A percentile compares a stretch with the other conserved stretches of the same genome.
phyloP scores from a whole-genome alignment of 2,113 vertebrate genomes.

The Pachycephala philippinensis region DNA sequence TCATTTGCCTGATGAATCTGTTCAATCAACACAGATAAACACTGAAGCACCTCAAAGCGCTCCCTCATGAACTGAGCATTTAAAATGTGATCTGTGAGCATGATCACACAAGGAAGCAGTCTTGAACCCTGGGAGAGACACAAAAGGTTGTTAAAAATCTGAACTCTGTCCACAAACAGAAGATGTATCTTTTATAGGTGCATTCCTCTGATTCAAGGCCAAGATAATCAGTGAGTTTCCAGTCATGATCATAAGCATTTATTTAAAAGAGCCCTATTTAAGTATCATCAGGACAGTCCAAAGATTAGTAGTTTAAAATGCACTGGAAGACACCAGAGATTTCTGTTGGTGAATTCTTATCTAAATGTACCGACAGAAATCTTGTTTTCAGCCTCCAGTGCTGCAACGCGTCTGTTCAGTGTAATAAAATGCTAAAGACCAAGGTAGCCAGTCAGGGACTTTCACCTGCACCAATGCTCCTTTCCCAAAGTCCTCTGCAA shows the following conservation, averaged over 20 bases:
- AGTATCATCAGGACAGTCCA: neutral
- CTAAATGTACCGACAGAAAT: neutral
- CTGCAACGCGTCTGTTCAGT: neutral
- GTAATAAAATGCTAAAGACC: slow-evolving; percentile 16
- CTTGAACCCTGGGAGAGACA: neutral
- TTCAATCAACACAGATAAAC: neutral
- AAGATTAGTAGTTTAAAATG: slow-evolving; percentile 25
- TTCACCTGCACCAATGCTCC: neutral
- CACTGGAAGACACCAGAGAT: neutral
- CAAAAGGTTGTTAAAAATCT: neutral
- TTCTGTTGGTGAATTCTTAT: slow-evolving; percentile 16
- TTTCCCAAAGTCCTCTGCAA: neutral
- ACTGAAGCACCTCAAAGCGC: neutral
- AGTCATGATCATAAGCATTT: neutral
- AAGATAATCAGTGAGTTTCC: neutral
- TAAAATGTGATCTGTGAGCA: neutral
- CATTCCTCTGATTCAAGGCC: neutral
- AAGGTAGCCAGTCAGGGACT: neutral
- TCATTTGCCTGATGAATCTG: neutral
- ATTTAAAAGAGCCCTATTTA: neutral
- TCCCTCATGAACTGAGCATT: neutral
- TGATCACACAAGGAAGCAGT: neutral
- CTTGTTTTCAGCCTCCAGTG: neutral
- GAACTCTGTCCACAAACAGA: slow-evolving; percentile 2
- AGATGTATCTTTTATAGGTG: neutral